Evolutionary conservation across 2,113 vertebrate genomes (phyloP).

Genomic region (Nothocercus julius): DNA sequence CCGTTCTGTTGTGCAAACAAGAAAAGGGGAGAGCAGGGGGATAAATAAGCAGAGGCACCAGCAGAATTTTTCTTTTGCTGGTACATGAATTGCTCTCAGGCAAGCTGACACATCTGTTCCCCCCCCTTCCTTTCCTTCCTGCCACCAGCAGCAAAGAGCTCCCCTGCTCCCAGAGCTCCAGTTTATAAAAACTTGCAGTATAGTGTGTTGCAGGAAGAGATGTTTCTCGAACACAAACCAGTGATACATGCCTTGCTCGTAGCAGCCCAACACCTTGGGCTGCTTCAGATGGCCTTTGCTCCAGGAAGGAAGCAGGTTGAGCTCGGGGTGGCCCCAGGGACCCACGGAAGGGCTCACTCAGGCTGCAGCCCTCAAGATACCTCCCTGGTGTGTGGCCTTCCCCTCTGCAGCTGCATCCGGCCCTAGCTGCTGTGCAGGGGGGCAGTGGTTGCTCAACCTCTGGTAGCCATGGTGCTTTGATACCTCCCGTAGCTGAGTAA

Average conservation of each 20-base stretch:
- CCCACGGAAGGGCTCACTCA: neutral
- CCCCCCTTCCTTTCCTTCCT: neutral
- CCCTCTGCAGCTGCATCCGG: neutral
- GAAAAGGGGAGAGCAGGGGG: neutral
- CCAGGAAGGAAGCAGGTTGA: neutral
- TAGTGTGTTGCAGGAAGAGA: neutral
- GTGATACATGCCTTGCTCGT: fast-evolving
- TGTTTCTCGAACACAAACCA: neutral
- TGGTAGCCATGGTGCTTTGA: neutral
- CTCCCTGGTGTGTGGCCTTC: neutral
- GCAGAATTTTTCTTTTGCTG: neutral
- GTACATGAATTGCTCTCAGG: neutral
- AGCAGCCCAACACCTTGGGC: neutral
- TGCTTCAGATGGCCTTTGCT: neutral
- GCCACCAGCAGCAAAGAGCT: constrained; percentile 12
- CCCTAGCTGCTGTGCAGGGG: neutral
- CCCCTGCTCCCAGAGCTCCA: constrained; percentile 7
- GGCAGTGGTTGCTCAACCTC: neutral
- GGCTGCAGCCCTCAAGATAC: neutral
- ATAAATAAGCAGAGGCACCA: constrained; percentile 12
- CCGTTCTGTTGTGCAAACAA: constrained; percentile 18
- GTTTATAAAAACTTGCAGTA: constrained; percentile 19
- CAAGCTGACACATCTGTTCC: neutral
- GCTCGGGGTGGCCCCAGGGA: fast-evolving
- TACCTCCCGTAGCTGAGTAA: too few species aligned